phyloP scores from a whole-genome alignment of 2,888 invertebrate species.

The Andrena trimmerana region DNA sequence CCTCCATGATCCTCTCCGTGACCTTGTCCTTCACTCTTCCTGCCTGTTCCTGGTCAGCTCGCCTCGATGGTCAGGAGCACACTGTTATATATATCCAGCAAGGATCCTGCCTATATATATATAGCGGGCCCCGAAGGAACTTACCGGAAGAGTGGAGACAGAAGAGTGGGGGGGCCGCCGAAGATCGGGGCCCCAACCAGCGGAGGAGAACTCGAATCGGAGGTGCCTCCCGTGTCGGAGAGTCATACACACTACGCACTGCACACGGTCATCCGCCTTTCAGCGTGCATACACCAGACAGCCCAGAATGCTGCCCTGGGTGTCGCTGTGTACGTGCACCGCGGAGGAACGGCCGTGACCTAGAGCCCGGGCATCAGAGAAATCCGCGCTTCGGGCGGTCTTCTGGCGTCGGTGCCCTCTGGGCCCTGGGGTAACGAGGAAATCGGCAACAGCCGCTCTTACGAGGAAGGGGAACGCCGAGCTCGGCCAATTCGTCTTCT shows the following conservation, averaged over 20 bases:
- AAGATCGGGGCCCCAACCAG: constrained; percentile 62
- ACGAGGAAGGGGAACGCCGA: background rate
- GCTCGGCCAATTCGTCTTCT: background rate
- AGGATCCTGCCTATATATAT: constrained; percentile 80
- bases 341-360: constrained; percentile 73
- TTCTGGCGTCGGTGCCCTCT: constrained; percentile 32
- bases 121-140: constrained; percentile 75
- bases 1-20: constrained; percentile 68
- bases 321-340: constrained; percentile 9
- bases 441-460: background rate
- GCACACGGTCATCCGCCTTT: background rate
- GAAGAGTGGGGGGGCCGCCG: constrained; percentile 61
- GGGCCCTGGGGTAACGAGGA: constrained; percentile 30
- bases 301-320: constrained; percentile 1
- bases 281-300: constrained; percentile 5
- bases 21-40: constrained; percentile 25
- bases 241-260: background rate
- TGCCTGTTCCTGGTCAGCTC: constrained; percentile 53
- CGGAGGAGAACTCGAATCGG: constrained; percentile 60
- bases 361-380: constrained; percentile 74
- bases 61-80: constrained; percentile 62
- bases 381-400: constrained; percentile 77
- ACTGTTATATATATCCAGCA: constrained; percentile 82
- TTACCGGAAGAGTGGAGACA: constrained; percentile 68
- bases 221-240: constrained; percentile 51